These are phyloP conservation scores for Hemitrygon akajei DNA, from an alignment of 2,797 vertebrate species.

Conservation along the genomic window DNA sequence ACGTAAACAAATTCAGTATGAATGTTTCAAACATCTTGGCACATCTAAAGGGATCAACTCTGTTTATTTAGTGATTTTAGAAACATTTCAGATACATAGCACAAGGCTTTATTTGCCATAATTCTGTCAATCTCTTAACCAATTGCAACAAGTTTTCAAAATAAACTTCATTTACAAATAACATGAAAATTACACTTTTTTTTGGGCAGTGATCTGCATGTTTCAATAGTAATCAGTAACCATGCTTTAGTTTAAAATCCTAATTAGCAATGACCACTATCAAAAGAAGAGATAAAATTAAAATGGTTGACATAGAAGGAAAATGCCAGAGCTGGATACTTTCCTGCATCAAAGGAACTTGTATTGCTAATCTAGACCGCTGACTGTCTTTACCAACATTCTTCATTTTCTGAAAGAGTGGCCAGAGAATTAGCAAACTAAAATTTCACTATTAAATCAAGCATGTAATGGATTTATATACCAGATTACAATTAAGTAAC, in stretches of 20 bases:
- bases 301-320: neutral
- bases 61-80: constrained; percentile 3
- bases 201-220: neutral
- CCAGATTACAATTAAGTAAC: neutral
- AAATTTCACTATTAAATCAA: neutral
- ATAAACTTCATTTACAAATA: neutral
- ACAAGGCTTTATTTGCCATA: neutral
- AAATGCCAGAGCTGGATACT: neutral
- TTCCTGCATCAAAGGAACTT: neutral
- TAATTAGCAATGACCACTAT: neutral
- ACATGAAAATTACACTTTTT: neutral
- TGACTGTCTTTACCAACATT: neutral
- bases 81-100: neutral
- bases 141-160: neutral
- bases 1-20: neutral
- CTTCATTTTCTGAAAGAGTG: no score
- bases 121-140: neutral
- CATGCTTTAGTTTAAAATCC: neutral
- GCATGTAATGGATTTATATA: neutral
- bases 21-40: neutral
- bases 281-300: neutral
- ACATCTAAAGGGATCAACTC: neutral
- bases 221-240: neutral
- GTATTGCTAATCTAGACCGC: neutral
- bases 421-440: neutral